Percentiles rank a stretch among this genome's conserved stretches.
phyloP scores from a whole-genome alignment of 2,888 invertebrate species.

The Polietes domitor region DNA sequence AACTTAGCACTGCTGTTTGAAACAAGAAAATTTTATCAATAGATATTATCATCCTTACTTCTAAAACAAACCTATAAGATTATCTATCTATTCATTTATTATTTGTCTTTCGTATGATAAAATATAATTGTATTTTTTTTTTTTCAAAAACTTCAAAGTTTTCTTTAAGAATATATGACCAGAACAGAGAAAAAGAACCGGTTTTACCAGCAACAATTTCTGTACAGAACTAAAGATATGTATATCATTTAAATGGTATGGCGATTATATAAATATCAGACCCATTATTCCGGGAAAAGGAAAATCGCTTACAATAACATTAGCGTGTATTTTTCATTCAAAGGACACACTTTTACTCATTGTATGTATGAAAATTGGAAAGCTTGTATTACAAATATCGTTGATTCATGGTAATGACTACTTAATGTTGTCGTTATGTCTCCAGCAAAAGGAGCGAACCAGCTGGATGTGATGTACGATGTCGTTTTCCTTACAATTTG shows the following conservation, averaged over 20 bases:
- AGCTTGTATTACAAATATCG: not conserved
- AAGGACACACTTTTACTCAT: not conserved
- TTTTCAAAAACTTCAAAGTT: not conserved
- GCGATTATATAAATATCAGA: not conserved
- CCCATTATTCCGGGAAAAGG: not conserved
- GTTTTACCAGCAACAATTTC: too few relatives aligned
- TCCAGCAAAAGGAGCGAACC: too few relatives aligned
- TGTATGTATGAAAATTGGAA: not conserved
- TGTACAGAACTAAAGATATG: too few relatives aligned
- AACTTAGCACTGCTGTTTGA: constrained; percentile 38
- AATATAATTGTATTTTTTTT: not conserved
- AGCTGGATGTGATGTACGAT: too few relatives aligned
- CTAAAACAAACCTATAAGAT: constrained; percentile 2
- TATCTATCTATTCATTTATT: not conserved
- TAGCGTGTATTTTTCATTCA: not conserved
- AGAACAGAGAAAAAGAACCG: too few relatives aligned
- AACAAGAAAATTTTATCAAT: constrained; percentile 20
- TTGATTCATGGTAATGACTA: not conserved
- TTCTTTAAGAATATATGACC: not conserved
- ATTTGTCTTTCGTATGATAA: not conserved
- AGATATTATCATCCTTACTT: constrained; percentile 29
- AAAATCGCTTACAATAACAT: not conserved
- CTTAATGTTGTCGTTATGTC: too few relatives aligned
- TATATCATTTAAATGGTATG: too few relatives aligned
- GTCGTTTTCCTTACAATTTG: not conserved